These are phyloP conservation scores for Pygoscelis antarcticus DNA, from an alignment of 2,113 vertebrate species.

Conservation along the genomic window DNA sequence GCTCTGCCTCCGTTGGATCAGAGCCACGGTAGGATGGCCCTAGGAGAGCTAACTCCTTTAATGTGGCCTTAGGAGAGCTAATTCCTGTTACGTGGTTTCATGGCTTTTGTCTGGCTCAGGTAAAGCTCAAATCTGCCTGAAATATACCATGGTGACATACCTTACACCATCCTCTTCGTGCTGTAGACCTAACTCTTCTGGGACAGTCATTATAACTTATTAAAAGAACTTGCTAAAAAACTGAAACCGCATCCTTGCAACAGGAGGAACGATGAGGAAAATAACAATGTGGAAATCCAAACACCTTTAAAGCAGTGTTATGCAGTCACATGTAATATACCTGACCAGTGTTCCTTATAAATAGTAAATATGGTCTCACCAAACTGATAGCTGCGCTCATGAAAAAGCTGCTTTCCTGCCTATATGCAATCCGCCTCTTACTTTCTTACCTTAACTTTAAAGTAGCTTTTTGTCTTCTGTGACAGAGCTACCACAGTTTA, in stretches of 20 bases:
- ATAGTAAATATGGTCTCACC: not conserved
- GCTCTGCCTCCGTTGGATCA: not conserved
- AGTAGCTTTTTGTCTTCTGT: not conserved
- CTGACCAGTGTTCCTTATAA: not conserved
- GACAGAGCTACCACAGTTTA: not conserved
- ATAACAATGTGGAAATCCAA: not conserved
- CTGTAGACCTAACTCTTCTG: not conserved
- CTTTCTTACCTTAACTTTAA: not conserved
- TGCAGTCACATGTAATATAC: not conserved
- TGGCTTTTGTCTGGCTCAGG: not conserved
- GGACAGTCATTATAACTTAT: not conserved
- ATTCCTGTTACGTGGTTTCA: not conserved
- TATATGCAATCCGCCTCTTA: not conserved
- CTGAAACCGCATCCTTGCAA: not conserved
- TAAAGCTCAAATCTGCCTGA: slow-evolving; percentile 6
- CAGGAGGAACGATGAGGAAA: not conserved
- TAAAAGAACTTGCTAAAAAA: not conserved
- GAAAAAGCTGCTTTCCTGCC: not conserved
- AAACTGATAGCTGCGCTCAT: not conserved
- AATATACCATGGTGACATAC: not conserved
- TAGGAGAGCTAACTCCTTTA: not conserved
- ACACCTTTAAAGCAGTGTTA: not conserved
- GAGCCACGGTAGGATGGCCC: not conserved
- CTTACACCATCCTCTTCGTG: not conserved
- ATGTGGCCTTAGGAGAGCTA: not conserved